These are phyloP conservation scores for Hippopotamus amphibius DNA, from an alignment of 2,113 vertebrate species.

Conservation along the genomic window DNA sequence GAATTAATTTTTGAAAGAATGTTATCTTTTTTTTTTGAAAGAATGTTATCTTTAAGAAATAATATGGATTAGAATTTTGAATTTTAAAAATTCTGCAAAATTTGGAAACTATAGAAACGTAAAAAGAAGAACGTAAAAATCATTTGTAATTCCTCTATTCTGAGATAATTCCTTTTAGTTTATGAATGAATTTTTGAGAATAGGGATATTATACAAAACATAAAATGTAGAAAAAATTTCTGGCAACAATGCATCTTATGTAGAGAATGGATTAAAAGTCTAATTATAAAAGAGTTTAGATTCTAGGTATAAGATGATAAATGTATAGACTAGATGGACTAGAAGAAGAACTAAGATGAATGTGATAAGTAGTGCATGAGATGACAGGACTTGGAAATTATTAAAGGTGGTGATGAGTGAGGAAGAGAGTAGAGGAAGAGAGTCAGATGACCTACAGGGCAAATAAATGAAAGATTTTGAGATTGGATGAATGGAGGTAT, in stretches of 20 bases:
- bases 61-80: neutral
- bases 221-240: neutral
- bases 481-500: neutral
- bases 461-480: neutral
- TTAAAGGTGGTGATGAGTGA: neutral
- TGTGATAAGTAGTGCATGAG: neutral
- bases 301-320: neutral
- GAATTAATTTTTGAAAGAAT: neutral
- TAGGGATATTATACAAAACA: neutral
- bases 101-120: neutral
- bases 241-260: neutral
- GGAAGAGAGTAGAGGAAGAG: neutral
- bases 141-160: neutral
- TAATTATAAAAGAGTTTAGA: neutral
- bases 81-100: neutral
- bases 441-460: neutral
- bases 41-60: neutral
- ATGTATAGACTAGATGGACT: neutral
- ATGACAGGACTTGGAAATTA: neutral
- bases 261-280: neutral
- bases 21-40: neutral
- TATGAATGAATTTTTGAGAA: neutral
- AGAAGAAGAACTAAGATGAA: neutral
- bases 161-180: neutral
- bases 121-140: neutral